Evolutionary conservation across 2,888 invertebrate genomes (phyloP), one percentile per base, ranked within the genome.

Genomic region (Cephalotes varians): DNA sequence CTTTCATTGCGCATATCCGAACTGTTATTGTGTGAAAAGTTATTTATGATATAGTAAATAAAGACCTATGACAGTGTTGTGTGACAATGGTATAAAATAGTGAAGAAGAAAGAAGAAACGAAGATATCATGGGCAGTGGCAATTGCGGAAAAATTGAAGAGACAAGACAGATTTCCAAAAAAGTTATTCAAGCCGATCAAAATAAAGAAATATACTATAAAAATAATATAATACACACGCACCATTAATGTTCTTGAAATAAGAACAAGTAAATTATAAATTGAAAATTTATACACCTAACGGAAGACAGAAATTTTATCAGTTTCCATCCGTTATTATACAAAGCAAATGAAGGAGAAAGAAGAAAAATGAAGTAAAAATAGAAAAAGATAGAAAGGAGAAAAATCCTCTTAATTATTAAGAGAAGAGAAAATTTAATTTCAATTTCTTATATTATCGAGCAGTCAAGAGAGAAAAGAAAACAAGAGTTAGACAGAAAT

Each of bases 61-160:
- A 1, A 72, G 7, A 56, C n/a, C 10, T 28, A 56, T 15, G 21
- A 73, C 31, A 58, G 47, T 74, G 60, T 34, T 34, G 60, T 60
- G 31, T 34, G 21, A 47, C 10, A 5, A 47, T 34, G 15, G 9
- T 18, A 21, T 0, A 28, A 21, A 15, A 62, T 15, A 47, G 40
- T 72, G 72, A 21, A 21, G 5, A 44, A 10, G 18, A 56, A 21
- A 58, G 7, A 3, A 21, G 10, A n/a, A 58, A 0, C 18, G 6
- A 28, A 28, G 15, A 56, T 40, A 28, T 67, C n/a, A 67, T 40
- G 72, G 56, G 72, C 28, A 72, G 56, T 56, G 37, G 72, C 72
- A 72, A 72, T 72, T 4, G 25, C 4, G 25, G 5, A 72, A 56
- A 37, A n/a, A 40, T 40, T 12, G 7, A 40, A 56, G 37, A 54